Conservation (phyloP, 2,113 vertebrate genomes). For the Chauna torquata region DNA sequence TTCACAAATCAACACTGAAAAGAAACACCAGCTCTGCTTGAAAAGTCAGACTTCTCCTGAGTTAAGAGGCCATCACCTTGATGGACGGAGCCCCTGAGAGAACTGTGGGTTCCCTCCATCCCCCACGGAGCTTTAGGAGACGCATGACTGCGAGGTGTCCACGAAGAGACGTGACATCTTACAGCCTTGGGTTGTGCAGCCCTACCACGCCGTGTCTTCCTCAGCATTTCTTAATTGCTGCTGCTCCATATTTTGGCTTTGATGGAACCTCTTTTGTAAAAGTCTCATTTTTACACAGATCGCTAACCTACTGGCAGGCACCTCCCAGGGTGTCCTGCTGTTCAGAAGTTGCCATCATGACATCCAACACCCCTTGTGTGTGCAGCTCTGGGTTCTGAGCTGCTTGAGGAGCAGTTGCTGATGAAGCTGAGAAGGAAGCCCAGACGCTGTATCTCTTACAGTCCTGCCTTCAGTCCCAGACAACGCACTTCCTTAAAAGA, state of each 20-base stretch:
- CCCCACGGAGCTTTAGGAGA: neutral
- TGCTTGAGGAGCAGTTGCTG: neutral
- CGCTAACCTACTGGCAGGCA: neutral
- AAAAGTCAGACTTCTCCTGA: neutral
- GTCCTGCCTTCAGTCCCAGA: neutral
- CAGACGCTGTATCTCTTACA: neutral
- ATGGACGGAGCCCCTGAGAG: neutral
- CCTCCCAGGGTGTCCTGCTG: neutral
- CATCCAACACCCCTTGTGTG: neutral
- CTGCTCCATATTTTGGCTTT: neutral
- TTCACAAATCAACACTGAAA: neutral
- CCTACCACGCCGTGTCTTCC: neutral
- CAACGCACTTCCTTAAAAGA: neutral
- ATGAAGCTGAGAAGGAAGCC: neutral
- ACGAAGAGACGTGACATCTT: fast-evolving
- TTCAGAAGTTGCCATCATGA: neutral
- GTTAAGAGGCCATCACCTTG: neutral
- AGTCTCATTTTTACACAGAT: neutral
- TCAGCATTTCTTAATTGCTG: neutral
- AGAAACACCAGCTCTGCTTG: neutral
- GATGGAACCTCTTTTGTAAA: neutral
- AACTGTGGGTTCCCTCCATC: neutral
- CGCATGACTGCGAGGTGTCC: neutral
- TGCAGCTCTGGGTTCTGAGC: neutral
- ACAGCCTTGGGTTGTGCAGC: neutral